A percentile compares a stretch with the other conserved stretches of the same genome.
Evolutionary conservation across 2,888 invertebrate genomes (phyloP).

Genomic region (Bembecia ichneumoniformis): DNA sequence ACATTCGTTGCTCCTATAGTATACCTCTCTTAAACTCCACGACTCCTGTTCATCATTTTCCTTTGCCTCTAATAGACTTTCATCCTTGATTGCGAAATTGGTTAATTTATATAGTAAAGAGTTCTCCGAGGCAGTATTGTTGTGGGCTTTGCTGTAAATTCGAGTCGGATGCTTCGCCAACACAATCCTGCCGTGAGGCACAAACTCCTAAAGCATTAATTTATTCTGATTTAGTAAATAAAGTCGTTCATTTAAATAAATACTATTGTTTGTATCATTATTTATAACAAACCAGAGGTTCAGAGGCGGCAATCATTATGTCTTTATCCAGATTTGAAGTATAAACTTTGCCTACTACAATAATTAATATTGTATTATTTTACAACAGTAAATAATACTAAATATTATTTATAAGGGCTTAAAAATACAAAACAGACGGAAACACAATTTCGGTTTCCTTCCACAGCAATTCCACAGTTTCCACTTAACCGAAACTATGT

Average conservation of each 20-base stretch:
- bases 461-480: too few relatives aligned
- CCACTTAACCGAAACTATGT: too few relatives aligned
- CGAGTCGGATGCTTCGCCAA: slow-evolving; percentile 83
- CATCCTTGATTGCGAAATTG: slow-evolving; percentile 81
- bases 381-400: slow-evolving; percentile 10
- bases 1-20: slow-evolving; percentile 41
- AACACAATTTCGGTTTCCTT: too few relatives aligned
- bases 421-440: too few relatives aligned
- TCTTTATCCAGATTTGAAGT: slow-evolving; percentile 90
- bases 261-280: neutral
- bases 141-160: slow-evolving; percentile 62
- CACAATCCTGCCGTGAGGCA: slow-evolving; percentile 89
- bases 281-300: slow-evolving; percentile 75
- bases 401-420: neutral
- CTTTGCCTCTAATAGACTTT: slow-evolving; percentile 72
- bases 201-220: slow-evolving; percentile 77
- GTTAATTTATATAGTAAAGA: slow-evolving; percentile 80
- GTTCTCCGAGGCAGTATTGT: slow-evolving; percentile 73
- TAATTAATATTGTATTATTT: slow-evolving; percentile 9
- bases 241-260: neutral
- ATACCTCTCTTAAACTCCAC: slow-evolving; percentile 62
- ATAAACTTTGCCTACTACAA: slow-evolving; percentile 19
- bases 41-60: slow-evolving; percentile 73
- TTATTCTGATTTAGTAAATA: neutral
- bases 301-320: slow-evolving; percentile 92